A percentile compares a stretch with the other conserved stretches of the same genome.
phyloP scores from a whole-genome alignment of 2,888 invertebrate species.

The Hyalella azteca region DNA sequence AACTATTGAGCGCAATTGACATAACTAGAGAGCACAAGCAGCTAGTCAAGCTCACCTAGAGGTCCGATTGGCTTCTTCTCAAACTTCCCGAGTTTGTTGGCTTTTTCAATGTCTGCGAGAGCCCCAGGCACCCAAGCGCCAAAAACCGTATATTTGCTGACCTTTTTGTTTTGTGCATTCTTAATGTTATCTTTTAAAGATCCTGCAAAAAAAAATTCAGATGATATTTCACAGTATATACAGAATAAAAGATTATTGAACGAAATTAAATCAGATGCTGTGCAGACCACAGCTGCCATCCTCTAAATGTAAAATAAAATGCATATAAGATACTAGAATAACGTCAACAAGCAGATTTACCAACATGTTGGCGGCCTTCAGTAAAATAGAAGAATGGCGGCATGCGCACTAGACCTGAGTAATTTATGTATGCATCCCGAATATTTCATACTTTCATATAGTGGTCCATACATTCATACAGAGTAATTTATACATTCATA shows the following conservation, averaged over 20 bases:
- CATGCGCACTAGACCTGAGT: too few relatives aligned
- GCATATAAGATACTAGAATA: background rate
- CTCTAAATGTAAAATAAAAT: background rate
- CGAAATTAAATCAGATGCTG: too few relatives aligned
- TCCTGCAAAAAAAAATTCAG: background rate
- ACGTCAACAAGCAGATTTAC: too few relatives aligned
- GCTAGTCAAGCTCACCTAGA: slow-evolving; percentile 48
- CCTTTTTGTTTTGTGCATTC: slow-evolving; percentile 10
- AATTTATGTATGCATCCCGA: too few relatives aligned
- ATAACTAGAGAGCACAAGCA: too few relatives aligned
- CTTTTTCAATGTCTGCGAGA: slow-evolving; percentile 40
- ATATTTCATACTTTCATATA: too few relatives aligned
- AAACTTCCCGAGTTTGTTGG: slow-evolving; percentile 18
- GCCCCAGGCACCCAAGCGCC: slow-evolving; percentile 47
- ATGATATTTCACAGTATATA: background rate
- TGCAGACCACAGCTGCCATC: too few relatives aligned
- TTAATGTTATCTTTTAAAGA: background rate
- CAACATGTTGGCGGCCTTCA: too few relatives aligned
- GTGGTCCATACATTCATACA: too few relatives aligned
- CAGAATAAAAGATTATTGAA: background rate
- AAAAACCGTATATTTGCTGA: slow-evolving; percentile 45
- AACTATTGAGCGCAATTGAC: too few relatives aligned
- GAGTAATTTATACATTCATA: too few relatives aligned
- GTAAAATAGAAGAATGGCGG: too few relatives aligned
- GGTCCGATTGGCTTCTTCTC: slow-evolving; percentile 54